These are phyloP conservation scores for Sinocyclocheilus maitianheensis DNA, from an alignment of 2,113 vertebrate species.

Conservation along the genomic window DNA sequence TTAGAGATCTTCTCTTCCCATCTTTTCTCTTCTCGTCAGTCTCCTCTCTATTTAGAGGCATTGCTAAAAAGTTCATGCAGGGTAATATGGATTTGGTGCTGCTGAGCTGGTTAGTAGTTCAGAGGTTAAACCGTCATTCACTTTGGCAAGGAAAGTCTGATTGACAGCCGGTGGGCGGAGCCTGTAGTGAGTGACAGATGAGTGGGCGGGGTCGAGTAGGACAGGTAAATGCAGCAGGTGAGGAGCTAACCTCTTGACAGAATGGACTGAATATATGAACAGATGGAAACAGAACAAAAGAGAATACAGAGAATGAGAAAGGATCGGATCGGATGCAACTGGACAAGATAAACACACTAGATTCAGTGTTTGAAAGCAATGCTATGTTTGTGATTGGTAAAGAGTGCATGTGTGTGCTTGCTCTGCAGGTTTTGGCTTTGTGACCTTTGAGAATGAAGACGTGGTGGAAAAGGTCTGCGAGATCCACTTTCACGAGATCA, in stretches of 20 bases:
- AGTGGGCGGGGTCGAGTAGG: neutral
- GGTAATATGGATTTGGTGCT: neutral
- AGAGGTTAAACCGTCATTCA: neutral
- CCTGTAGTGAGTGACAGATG: slow-evolving; percentile 12
- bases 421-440: too few relatives aligned
- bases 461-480: too few relatives aligned
- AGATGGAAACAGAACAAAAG: slow-evolving; percentile 8
- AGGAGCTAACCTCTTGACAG: neutral
- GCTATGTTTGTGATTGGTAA: too few relatives aligned
- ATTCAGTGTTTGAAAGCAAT: too few relatives aligned
- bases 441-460: too few relatives aligned
- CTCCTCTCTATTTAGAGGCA: neutral
- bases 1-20: neutral
- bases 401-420: too few relatives aligned
- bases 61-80: neutral
- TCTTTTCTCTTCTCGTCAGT: neutral
- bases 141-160: neutral
- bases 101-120: neutral
- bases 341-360: too few relatives aligned
- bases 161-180: slow-evolving; percentile 14
- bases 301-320: neutral
- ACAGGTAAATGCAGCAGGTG: neutral
- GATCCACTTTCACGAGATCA: too few relatives aligned
- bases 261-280: neutral
- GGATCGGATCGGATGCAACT: neutral